phyloP scores from a whole-genome alignment of 1,140 invertebrate genomes.

The Branchinecta lynchi region DNA sequence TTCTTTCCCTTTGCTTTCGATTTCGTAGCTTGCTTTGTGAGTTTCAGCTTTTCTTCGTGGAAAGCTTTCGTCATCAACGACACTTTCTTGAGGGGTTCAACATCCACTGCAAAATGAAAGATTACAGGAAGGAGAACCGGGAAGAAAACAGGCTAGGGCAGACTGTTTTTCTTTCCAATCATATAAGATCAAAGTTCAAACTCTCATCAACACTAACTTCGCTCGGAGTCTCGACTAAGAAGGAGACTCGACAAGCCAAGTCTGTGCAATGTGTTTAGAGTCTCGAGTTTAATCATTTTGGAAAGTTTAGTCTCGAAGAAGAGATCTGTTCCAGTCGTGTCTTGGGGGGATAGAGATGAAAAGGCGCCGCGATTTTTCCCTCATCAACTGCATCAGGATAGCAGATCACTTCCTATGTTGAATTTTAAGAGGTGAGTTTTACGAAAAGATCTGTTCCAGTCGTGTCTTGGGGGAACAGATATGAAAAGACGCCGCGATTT shows the following conservation, averaged over 20 bases:
- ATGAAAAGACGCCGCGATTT: too few relatives aligned
- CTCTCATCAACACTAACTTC: background rate
- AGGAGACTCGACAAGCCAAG: background rate
- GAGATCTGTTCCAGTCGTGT: too few relatives aligned
- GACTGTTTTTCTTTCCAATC: background rate
- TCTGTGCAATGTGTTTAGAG: background rate
- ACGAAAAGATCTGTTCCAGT: too few relatives aligned
- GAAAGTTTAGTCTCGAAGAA: background rate
- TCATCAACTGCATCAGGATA: too few relatives aligned
- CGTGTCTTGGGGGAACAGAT: too few relatives aligned
- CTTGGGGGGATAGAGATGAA: too few relatives aligned
- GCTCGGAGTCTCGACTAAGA: background rate
- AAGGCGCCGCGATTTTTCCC: too few relatives aligned
- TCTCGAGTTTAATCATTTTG: background rate
- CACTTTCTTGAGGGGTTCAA: background rate
- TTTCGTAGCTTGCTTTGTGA: background rate
- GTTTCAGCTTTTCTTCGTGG: background rate
- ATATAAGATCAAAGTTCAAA: slow-evolving; percentile 9
- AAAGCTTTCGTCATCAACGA: background rate
- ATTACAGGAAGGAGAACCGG: too few relatives aligned
- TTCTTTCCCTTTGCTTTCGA: background rate
- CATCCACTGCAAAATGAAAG: background rate
- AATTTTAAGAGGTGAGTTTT: too few relatives aligned
- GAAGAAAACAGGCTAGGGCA: too few relatives aligned
- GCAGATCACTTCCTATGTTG: too few relatives aligned